These are phyloP conservation scores for Eutolmus rufibarbis DNA, from an alignment of 2,888 invertebrate genomes.

Conservation along the genomic window DNA sequence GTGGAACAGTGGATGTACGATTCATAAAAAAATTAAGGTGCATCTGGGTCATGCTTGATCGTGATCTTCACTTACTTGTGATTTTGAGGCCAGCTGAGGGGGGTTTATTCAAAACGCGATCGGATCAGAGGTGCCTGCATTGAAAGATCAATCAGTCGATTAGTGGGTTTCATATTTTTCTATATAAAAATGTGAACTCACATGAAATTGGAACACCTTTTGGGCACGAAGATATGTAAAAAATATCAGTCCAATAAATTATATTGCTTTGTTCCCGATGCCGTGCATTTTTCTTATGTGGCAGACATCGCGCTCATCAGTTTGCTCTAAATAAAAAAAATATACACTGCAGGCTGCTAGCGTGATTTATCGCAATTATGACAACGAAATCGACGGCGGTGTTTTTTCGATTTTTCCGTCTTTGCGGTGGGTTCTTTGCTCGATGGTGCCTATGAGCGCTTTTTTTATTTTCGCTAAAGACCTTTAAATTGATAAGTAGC, in stretches of 20 bases:
- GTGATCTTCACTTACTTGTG: neutral
- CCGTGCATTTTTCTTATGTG: neutral
- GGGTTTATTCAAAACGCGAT: neutral
- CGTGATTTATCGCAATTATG: conserved; percentile 23
- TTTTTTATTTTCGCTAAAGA: neutral
- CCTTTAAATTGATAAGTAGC: neutral
- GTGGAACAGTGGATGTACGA: neutral
- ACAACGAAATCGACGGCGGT: neutral
- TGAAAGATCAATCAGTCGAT: neutral
- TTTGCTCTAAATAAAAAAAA: neutral
- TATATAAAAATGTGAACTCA: neutral
- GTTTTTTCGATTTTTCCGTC: neutral
- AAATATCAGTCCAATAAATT: neutral
- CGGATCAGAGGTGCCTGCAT: neutral
- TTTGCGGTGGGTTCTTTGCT: neutral
- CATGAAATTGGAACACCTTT: neutral
- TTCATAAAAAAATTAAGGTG: neutral
- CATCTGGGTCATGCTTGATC: neutral
- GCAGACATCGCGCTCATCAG: neutral
- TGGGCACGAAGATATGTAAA: neutral
- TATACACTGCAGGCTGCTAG: neutral
- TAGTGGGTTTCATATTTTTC: neutral
- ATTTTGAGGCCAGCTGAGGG: neutral
- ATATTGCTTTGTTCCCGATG: neutral
- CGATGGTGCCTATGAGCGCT: neutral